A percentile compares a stretch with the other conserved stretches of the same genome.
Conservation (phyloP, 1,140 invertebrate genomes). For the Pachypsylla venusta region DNA sequence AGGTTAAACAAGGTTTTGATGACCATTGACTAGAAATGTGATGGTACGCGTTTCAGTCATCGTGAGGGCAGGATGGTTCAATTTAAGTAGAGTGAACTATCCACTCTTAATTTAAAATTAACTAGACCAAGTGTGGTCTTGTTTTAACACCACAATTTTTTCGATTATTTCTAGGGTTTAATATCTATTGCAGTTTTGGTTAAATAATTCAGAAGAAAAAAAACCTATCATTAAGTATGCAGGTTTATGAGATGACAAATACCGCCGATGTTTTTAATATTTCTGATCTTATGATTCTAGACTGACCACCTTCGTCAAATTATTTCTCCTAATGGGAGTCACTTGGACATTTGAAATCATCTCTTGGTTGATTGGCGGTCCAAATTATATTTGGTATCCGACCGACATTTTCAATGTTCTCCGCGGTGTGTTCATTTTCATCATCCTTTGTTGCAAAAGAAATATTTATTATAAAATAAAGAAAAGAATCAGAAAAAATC, state of each 20-base stretch:
- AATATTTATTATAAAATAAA: neutral
- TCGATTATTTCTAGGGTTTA: too few relatives aligned
- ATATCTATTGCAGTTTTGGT: too few relatives aligned
- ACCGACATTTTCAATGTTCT: slow-evolving; percentile 31
- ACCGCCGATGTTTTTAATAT: neutral
- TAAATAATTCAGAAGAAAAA: neutral
- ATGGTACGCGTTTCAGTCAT: too few relatives aligned
- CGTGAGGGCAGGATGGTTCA: too few relatives aligned
- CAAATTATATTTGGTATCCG: slow-evolving; percentile 27
- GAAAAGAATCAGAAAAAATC: neutral
- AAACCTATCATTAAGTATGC: slow-evolving; percentile 8
- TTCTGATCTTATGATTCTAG: slow-evolving; percentile 24
- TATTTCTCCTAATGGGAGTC: slow-evolving; percentile 34
- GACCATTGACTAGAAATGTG: too few relatives aligned
- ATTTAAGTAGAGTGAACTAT: too few relatives aligned
- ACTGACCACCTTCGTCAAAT: slow-evolving; percentile 30
- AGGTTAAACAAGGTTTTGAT: too few relatives aligned
- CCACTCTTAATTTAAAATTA: too few relatives aligned
- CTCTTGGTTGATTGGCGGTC: slow-evolving; percentile 25
- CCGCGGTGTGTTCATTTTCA: slow-evolving; percentile 33
- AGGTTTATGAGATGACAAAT: neutral
- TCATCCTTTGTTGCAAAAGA: slow-evolving; percentile 28
- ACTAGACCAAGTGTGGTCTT: too few relatives aligned
- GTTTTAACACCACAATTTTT: too few relatives aligned
- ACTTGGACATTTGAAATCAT: slow-evolving; percentile 32